phyloP scores from a whole-genome alignment of 2,797 vertebrate genomes.

The Enteromius argenteus region DNA sequence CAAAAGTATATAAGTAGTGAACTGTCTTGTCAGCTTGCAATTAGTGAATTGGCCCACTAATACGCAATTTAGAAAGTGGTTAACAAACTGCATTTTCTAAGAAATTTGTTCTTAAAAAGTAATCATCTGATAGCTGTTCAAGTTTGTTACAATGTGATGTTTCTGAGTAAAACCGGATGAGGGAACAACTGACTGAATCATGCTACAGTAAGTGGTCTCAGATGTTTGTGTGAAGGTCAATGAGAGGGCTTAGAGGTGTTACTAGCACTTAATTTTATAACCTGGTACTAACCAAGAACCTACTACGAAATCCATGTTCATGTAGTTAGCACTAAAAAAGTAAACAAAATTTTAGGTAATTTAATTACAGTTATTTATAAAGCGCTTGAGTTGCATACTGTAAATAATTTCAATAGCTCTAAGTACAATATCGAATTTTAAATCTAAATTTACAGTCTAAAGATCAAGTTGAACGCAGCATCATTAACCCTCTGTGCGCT shows the following conservation, averaged over 20 bases:
- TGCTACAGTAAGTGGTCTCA: not conserved
- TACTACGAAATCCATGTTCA: not conserved
- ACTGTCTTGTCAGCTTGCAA: not conserved
- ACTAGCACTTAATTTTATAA: not conserved
- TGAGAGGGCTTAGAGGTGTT: not conserved
- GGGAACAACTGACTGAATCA: not conserved
- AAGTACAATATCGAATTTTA: too few species aligned
- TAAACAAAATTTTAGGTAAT: too few species aligned
- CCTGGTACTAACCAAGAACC: not conserved
- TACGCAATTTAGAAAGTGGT: not conserved
- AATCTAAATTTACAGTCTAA: too few species aligned
- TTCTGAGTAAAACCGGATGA: not conserved
- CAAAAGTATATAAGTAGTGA: not conserved
- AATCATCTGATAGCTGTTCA: not conserved
- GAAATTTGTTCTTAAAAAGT: not conserved
- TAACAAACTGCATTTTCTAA: not conserved
- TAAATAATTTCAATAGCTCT: too few species aligned
- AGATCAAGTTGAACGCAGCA: too few species aligned
- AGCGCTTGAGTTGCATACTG: too few species aligned
- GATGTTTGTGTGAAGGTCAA: not conserved
- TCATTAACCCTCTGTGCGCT: too few species aligned
- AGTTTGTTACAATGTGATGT: not conserved
- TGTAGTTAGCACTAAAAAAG: too few species aligned
- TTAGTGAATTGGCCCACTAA: not conserved
- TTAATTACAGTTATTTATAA: too few species aligned